phyloP scores from a whole-genome alignment of 35 echinoderm and acorn worm species.

The Lytechinus pictus region DNA sequence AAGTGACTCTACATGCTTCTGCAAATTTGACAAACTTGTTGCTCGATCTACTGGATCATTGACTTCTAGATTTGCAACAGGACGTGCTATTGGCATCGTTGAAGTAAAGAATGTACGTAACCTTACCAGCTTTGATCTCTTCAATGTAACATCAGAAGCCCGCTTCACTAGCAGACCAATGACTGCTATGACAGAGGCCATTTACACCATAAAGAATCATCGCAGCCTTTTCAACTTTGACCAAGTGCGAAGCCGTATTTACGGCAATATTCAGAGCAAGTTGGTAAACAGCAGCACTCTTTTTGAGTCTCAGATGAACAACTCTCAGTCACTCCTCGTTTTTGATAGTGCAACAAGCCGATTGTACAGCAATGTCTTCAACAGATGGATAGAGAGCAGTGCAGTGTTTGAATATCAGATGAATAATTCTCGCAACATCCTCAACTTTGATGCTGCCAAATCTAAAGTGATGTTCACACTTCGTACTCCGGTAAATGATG shows the following conservation, averaged over 20 bases:
- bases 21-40: slow-evolving; percentile 20
- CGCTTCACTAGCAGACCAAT: background rate
- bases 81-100: background rate
- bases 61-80: background rate
- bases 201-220: slow-evolving; percentile 26
- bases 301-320: slow-evolving; percentile 9
- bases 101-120: slow-evolving; percentile 37
- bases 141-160: background rate
- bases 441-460: background rate
- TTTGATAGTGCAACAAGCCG: slow-evolving; percentile 19
- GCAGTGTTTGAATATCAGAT: slow-evolving; percentile 1
- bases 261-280: slow-evolving; percentile 26
- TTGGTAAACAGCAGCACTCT: background rate
- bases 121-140: slow-evolving; percentile 22
- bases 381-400: slow-evolving; percentile 5
- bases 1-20: background rate
- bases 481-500: background rate
- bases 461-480: background rate
- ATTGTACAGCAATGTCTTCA: slow-evolving; percentile 26
- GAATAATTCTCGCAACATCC: background rate
- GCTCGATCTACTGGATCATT: background rate
- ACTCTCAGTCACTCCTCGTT: background rate
- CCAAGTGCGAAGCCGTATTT: background rate
- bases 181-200: background rate
- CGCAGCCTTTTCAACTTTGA: slow-evolving; percentile 2